Base-by-base conservation (phyloP, 2,888 invertebrate genomes). In the Mesoligia furuncula region DNA sequence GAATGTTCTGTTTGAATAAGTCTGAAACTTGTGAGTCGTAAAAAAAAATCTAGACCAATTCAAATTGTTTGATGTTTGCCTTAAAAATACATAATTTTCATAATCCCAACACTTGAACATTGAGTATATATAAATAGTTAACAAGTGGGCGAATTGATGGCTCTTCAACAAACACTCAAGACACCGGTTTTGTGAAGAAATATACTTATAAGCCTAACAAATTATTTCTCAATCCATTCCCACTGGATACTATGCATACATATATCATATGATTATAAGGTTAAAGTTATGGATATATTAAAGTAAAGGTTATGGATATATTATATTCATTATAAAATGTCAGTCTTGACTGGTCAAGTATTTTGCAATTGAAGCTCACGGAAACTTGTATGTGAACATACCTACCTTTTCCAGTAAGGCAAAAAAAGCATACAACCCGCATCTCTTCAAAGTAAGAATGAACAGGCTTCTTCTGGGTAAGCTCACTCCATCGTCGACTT, bases 51-150 rank as follows among this genome's bases (percentile, higher is more conserved):
- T 1, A 54, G 15, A 64, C 27, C 15, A 36, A 59, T 39, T 67
- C 31, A 39, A 39, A 48, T 17, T 85, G 31, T 73, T 74, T 81
- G 42, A 45, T 67, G 13, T 81, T 85, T 67, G 67, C 62, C 20
- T 59, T 36, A 59, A 57, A 48, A 64, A 73, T 39, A 81, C n/a
- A 51, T 61, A 51, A 81, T 74, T 81, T 81, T 31, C 85, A 85
- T 81, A 85, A 81, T 65, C 64, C 39, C 9, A 54, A 27, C 42
- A 64, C 42, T 80, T 59, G 51, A 79, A 59, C 42, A 54, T 45
- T 42, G 48, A 70, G 73, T 73, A 31, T 74, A 68, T 74, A 65
- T 81, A 45, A 24, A 59, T 27, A 65, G 62, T 15, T n/a, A 85
- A 74, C 51, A 81, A 64, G 67, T 62, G 54, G 57, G 61, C 17